These are phyloP conservation scores for Cephus pulcher DNA, from an alignment of 2,888 invertebrate genomes.

Conservation along the genomic window DNA sequence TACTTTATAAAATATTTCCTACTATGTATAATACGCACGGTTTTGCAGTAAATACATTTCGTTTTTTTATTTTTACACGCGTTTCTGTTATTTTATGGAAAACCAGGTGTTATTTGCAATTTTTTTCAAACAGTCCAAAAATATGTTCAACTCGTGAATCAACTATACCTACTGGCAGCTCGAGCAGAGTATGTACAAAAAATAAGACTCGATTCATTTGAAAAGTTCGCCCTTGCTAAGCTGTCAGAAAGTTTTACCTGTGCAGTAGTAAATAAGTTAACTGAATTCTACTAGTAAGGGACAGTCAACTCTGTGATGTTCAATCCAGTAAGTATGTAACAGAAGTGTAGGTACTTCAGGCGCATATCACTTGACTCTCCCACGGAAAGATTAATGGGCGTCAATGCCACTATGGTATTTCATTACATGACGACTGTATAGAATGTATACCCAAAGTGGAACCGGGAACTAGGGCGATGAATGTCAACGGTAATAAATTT, in stretches of 20 bases:
- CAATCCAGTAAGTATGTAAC: neutral
- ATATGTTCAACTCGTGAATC: too few relatives aligned
- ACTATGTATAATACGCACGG: too few relatives aligned
- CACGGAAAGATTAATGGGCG: neutral
- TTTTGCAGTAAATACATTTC: too few relatives aligned
- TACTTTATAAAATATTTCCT: too few relatives aligned
- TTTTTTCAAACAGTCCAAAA: too few relatives aligned
- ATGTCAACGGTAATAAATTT: neutral
- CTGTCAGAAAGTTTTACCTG: neutral
- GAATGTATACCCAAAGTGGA: neutral
- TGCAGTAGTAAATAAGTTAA: neutral
- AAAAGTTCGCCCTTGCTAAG: neutral
- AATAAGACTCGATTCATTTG: neutral
- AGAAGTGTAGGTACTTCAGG: neutral
- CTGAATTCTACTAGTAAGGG: neutral
- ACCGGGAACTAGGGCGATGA: neutral
- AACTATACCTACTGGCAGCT: too few relatives aligned
- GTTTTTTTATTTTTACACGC: too few relatives aligned
- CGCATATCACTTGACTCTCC: neutral
- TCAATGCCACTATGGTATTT: neutral
- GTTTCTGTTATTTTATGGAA: too few relatives aligned
- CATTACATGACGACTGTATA: neutral
- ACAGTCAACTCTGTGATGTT: neutral
- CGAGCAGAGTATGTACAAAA: neutral
- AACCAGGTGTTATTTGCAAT: too few relatives aligned